phyloP scores from a whole-genome alignment of 2,113 vertebrate genomes.

The Mesoclemmys tuberculata region DNA sequence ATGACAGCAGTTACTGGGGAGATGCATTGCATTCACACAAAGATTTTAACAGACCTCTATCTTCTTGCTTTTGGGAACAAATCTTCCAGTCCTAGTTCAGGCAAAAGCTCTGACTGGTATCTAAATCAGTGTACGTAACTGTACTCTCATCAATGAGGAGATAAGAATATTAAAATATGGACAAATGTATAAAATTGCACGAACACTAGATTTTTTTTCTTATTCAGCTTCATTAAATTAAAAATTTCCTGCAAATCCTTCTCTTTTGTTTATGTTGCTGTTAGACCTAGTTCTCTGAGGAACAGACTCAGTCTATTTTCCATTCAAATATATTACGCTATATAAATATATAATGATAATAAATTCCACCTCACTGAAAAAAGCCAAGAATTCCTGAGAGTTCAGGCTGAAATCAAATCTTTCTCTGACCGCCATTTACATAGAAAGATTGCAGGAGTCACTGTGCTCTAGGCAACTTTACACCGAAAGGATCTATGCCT shows the following conservation, averaged over 20 bases:
- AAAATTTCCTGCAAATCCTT: background rate
- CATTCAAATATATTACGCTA: background rate
- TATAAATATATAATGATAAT: conserved; percentile 25
- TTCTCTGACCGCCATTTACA: accelerated
- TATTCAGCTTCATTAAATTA: background rate
- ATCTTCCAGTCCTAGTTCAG: background rate
- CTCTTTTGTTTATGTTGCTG: background rate
- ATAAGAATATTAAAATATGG: background rate
- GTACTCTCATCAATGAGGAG: background rate
- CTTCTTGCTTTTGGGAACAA: background rate
- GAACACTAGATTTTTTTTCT: background rate
- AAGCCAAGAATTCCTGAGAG: background rate
- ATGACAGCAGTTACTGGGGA: background rate
- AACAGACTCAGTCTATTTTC: background rate
- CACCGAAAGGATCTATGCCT: background rate
- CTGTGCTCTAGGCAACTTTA: background rate
- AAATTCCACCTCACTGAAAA: background rate
- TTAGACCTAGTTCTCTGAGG: background rate
- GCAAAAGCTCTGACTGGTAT: background rate
- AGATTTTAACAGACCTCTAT: background rate
- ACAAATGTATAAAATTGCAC: background rate
- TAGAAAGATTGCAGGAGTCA: background rate
- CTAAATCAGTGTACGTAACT: background rate
- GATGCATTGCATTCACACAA: background rate
- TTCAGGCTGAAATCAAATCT: background rate